A percentile compares a stretch with the other conserved stretches of the same genome.
phyloP scores from a whole-genome alignment of 2,113 vertebrate species.

The Laticauda laticaudata region DNA sequence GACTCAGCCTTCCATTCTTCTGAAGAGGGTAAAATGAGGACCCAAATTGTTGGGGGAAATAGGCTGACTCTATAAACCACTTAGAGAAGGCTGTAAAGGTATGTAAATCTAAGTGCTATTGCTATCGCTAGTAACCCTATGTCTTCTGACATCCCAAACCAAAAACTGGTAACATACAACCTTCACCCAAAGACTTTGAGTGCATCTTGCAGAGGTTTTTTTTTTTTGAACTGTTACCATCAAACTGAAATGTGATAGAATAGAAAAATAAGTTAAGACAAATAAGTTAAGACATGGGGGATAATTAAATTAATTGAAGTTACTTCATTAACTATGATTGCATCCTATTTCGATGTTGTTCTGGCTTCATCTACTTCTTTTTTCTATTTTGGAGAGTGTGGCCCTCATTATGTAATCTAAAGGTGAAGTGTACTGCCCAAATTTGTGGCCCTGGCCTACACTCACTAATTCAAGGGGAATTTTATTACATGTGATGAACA shows the following conservation, averaged over 20 bases:
- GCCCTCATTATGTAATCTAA: not conserved
- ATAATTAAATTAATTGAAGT: not conserved
- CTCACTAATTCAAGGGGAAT: not conserved
- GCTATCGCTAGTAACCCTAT: not conserved
- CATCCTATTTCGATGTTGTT: not conserved
- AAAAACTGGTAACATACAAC: not conserved
- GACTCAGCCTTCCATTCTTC: no score
- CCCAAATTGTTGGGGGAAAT: no score
- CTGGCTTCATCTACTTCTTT: not conserved
- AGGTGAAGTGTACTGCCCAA: not conserved
- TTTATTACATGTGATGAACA: not conserved
- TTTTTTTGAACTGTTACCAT: not conserved
- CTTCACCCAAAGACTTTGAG: not conserved
- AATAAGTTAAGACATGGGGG: not conserved
- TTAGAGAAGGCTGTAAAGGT: no score
- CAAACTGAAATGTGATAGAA: not conserved
- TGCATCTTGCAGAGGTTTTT: not conserved
- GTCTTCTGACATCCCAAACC: not conserved
- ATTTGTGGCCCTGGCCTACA: not conserved
- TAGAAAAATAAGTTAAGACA: not conserved
- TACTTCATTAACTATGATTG: not conserved
- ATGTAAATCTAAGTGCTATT: no score
- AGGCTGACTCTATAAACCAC: no score
- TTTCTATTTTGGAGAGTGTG: not conserved
- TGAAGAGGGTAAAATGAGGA: no score